Conservation (phyloP, 2,888 invertebrate species). For the Orchesella flavescens region DNA sequence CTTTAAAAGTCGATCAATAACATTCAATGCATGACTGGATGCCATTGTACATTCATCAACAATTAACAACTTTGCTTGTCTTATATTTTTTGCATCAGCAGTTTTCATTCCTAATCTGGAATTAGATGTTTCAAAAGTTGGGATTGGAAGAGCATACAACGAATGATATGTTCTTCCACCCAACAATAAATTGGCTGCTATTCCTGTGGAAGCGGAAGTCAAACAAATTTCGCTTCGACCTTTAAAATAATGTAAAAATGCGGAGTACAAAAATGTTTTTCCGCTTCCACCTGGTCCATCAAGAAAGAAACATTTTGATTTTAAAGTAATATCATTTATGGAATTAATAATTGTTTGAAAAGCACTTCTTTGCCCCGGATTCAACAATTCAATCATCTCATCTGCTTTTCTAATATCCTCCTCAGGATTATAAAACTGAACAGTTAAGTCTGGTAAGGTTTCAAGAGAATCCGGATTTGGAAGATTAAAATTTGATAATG, state of each 20-base stretch:
- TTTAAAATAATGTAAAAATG: constrained; percentile 24
- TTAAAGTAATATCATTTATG: neutral
- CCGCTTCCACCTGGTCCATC: constrained; percentile 74
- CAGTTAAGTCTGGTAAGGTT: neutral
- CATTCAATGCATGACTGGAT: constrained; percentile 65
- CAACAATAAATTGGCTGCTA: constrained; percentile 65
- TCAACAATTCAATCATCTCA: constrained; percentile 9
- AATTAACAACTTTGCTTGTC: constrained; percentile 67
- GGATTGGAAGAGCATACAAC: constrained; percentile 69
- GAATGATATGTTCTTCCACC: constrained; percentile 72
- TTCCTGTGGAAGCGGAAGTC: constrained; percentile 67
- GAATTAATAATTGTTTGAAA: constrained; percentile 35
- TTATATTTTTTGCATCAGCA: constrained; percentile 43
- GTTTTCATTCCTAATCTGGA: constrained; percentile 60
- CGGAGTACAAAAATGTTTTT: constrained; percentile 73
- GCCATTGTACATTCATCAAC: constrained; percentile 73
- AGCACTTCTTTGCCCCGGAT: constrained; percentile 10
- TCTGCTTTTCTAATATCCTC: neutral
- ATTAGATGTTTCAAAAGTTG: constrained; percentile 56
- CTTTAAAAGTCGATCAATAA: constrained; percentile 70
- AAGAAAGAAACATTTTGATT: constrained; percentile 69
- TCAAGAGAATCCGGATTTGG: constrained; percentile 40
- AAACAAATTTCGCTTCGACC: constrained; percentile 22
- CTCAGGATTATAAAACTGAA: neutral
- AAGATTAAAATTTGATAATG: constrained; percentile 13